These are phyloP conservation scores for Caenorhabditis parvicauda DNA, from an alignment of 2,888 invertebrate species.

Conservation along the genomic window DNA sequence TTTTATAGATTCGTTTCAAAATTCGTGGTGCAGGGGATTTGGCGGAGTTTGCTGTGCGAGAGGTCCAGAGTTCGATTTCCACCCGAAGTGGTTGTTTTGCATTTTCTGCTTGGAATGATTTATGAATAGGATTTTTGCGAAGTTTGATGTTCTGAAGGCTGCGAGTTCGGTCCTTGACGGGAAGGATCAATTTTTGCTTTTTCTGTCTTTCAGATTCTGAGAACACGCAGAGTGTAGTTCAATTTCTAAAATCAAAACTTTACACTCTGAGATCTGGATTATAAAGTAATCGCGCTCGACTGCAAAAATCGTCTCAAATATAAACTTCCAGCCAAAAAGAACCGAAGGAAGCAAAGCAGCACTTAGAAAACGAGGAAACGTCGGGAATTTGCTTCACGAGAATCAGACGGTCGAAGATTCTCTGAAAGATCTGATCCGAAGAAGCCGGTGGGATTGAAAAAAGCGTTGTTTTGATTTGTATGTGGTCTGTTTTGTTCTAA, in stretches of 20 bases:
- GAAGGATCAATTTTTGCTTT: neutral
- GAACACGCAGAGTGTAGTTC: too few relatives aligned
- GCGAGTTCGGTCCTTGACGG: neutral
- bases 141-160: neutral
- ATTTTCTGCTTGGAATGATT: too few relatives aligned
- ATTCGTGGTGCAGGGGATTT: too few relatives aligned
- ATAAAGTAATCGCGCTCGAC: neutral
- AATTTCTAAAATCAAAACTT: too few relatives aligned
- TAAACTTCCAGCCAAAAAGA: slow-evolving; percentile 22
- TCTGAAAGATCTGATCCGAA: slow-evolving; percentile 37
- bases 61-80: too few relatives aligned
- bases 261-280: neutral
- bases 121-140: slow-evolving; percentile 6
- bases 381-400: slow-evolving; percentile 58
- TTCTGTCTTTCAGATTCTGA: too few relatives aligned
- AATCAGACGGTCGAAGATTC: slow-evolving; percentile 58
- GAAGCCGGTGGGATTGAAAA: slow-evolving; percentile 60
- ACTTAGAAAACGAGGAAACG: slow-evolving; percentile 42
- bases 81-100: too few relatives aligned
- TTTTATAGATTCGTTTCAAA: too few relatives aligned
- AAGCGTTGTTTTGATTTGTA: slow-evolving; percentile 4
- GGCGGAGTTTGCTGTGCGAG: too few relatives aligned
- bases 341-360: slow-evolving; percentile 29
- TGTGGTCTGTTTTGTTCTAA: neutral
- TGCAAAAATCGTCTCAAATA: neutral